Evolutionary conservation across 2,888 invertebrate genomes (phyloP), one percentile per base, ranked within the genome.

Genomic region (Pocota personata): DNA sequence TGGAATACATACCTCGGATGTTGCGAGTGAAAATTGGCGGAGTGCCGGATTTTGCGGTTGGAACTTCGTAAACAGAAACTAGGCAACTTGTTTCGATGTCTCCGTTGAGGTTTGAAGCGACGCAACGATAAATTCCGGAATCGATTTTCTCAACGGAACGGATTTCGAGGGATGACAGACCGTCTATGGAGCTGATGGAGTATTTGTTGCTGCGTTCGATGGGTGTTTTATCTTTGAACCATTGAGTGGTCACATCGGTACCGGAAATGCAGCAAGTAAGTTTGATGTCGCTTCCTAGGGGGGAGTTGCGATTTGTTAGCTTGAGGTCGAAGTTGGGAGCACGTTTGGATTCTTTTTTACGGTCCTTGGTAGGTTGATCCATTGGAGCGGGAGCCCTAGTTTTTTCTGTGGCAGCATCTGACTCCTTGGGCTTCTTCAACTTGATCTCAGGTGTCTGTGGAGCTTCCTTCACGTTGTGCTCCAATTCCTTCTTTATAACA

Each of bases 121-220:
- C 93, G 91, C 97, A 97, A 14, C 95, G 95, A 90, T 97, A 97
- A 89, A 97, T 95, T 21, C 96, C 97, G 10, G 95, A 94, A 92
- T 97, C 97, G 79, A 93, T 93, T 0, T 94, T 93, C 12, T 94
- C 93, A 1, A 95, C 95, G 88, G 95, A 94, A 46, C 94, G 91
- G 27, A 97, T 94, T 93, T 97, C 97, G 82, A 97, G 91, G 66
- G 95, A 96, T 30, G 95, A 89, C 2, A 92, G 88, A 16, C 92
- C 95, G 83, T 96, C 93, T 3, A 95, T 96, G 89, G 95, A 95
- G 3, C 89, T 89, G 75, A 89, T 89, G 67, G 82, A 89, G 83
- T 90, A 90, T 87, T 91, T 92, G 67, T 82, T 78, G 72, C 87
- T 88, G 52, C 89, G 89, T 1, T 78, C 64, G 43, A 96, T 89